A percentile compares a stretch with the other conserved stretches of the same genome.
phyloP scores from a whole-genome alignment of 2,888 invertebrate species.

The Hypomecis punctinalis region DNA sequence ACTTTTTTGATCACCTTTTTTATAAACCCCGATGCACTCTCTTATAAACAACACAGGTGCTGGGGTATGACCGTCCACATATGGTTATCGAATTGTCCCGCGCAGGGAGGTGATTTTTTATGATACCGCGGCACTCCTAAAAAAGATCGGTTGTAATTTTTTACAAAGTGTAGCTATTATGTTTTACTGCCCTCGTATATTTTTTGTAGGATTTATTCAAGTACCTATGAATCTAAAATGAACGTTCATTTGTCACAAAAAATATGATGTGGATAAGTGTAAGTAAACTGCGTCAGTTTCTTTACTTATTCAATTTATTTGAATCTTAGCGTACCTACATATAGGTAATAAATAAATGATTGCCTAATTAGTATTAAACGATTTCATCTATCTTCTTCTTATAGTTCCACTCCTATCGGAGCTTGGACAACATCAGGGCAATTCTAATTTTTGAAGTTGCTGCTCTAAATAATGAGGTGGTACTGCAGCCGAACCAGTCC shows the following conservation, averaged over 20 bases:
- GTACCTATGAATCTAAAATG: slow-evolving; percentile 4
- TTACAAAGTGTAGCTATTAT: slow-evolving; percentile 36
- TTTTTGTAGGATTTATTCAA: slow-evolving; percentile 30
- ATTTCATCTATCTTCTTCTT: no score
- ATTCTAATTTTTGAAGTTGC: no score
- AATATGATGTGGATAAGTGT: not conserved
- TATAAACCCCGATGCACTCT: slow-evolving; percentile 77
- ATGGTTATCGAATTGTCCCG: slow-evolving; percentile 77
- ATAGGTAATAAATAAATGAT: no score
- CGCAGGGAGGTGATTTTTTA: slow-evolving; percentile 70
- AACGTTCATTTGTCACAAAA: slow-evolving; percentile 17
- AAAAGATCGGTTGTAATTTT: slow-evolving; percentile 48
- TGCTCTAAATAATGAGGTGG: no score
- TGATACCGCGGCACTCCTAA: slow-evolving; percentile 54
- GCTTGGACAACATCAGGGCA: no score
- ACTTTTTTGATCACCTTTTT: slow-evolving; percentile 81
- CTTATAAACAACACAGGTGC: slow-evolving; percentile 85
- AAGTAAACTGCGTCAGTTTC: no score
- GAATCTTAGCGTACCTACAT: no score
- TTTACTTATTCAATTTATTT: no score
- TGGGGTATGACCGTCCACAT: slow-evolving; percentile 79
- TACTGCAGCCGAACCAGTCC: no score
- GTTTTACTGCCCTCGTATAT: slow-evolving; percentile 27
- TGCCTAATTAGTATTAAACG: no score
- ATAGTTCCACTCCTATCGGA: no score